A percentile compares a stretch with the other conserved stretches of the same genome.
These are phyloP conservation scores for Synergus laeviventris DNA, from an alignment of 2,888 invertebrate genomes.

Conservation along the genomic window DNA sequence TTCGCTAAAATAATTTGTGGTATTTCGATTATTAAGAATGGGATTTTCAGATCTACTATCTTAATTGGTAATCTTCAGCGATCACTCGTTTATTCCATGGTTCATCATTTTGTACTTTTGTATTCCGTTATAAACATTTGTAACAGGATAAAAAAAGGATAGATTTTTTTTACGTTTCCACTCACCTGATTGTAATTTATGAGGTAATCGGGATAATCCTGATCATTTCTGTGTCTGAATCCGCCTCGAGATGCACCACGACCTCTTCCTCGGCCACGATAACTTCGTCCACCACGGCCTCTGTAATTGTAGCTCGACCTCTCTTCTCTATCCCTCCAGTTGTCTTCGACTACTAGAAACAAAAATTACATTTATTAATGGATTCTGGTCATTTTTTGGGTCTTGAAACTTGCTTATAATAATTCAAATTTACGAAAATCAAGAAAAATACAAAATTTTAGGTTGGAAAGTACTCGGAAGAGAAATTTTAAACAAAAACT, in stretches of 20 bases:
- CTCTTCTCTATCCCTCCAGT: conserved; percentile 71
- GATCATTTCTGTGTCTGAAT: conserved; percentile 76
- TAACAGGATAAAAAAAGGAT: not conserved
- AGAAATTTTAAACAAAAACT: too few relatives aligned
- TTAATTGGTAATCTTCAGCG: conserved; percentile 52
- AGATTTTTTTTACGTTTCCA: not conserved
- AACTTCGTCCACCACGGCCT: conserved; percentile 70
- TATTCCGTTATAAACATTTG: not conserved
- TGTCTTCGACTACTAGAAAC: conserved; percentile 63
- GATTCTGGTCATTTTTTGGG: not conserved
- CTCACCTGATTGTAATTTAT: conserved; percentile 76
- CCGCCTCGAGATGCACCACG: conserved; percentile 76
- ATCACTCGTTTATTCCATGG: conserved; percentile 6
- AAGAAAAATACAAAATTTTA: too few relatives aligned
- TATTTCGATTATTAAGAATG: not conserved
- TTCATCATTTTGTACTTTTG: not conserved
- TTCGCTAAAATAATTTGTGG: not conserved
- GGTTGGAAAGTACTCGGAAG: too few relatives aligned
- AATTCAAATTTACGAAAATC: too few relatives aligned
- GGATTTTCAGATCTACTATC: conserved; percentile 24
- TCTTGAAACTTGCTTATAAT: too few relatives aligned
- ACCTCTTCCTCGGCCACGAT: conserved; percentile 76
- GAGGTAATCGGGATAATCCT: conserved; percentile 77
- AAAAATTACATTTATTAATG: not conserved
- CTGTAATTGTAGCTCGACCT: conserved; percentile 66